Evolutionary conservation across 2,888 invertebrate genomes (phyloP).

Genomic region (Microlaimidae sp.): DNA sequence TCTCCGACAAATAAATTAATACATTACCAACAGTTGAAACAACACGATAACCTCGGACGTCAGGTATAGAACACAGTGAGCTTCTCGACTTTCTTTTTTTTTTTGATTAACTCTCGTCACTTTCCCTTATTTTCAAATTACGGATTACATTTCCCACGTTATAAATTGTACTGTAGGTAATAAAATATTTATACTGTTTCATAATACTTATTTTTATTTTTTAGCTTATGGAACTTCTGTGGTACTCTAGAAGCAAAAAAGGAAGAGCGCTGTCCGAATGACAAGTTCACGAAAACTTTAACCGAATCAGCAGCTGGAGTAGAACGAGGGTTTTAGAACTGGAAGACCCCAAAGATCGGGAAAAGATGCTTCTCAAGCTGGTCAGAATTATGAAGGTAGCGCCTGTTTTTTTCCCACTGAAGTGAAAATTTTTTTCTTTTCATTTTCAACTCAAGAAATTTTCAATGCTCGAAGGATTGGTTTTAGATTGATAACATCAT

Average conservation of each 20-base stretch:
- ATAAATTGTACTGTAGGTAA: background rate
- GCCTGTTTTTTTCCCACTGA: too few relatives aligned
- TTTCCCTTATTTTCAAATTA: background rate
- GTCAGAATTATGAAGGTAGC: constrained; percentile 89
- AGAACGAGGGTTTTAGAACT: constrained; percentile 77
- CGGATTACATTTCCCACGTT: background rate
- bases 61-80: too few relatives aligned
- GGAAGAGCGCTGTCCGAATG: constrained; percentile 89
- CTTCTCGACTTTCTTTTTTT: too few relatives aligned
- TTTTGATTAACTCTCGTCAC: background rate
- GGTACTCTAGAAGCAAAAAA: constrained; percentile 96
- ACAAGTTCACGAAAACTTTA: constrained; percentile 96
- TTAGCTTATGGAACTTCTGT: constrained; percentile 73
- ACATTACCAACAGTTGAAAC: too few relatives aligned
- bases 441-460: too few relatives aligned
- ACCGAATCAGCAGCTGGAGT: constrained; percentile 55
- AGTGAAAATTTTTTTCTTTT: too few relatives aligned
- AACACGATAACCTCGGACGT: too few relatives aligned
- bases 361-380: constrained; percentile 56
- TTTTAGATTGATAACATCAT: too few relatives aligned
- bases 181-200: background rate
- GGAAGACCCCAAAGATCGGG: constrained; percentile 79
- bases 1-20: too few relatives aligned
- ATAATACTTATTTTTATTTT: constrained; percentile 13
- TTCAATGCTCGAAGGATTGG: too few relatives aligned